Evolutionary conservation across 2,888 invertebrate genomes (phyloP).

Genomic region (Lithophane leautieri): DNA sequence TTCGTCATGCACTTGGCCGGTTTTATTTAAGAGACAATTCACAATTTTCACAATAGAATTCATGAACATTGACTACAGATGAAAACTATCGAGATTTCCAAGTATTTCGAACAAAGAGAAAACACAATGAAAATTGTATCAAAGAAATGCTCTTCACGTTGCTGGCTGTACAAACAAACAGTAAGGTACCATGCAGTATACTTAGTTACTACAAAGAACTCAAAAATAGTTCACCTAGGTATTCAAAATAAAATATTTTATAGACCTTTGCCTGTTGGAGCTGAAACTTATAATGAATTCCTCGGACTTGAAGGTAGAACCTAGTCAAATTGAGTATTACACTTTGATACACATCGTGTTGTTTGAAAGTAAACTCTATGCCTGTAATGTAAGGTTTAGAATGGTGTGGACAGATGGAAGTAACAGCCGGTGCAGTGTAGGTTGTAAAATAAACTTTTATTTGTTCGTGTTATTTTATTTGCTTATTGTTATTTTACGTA

Average conservation of each 20-base stretch:
- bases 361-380: conserved; percentile 28
- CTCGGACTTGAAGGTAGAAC: conserved; percentile 59
- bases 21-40: neutral
- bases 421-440: conserved; percentile 35
- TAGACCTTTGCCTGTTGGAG: conserved; percentile 64
- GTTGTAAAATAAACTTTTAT: conserved; percentile 47
- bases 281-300: conserved; percentile 74
- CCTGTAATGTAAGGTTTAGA: rapidly evolving
- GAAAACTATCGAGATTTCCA: conserved; percentile 1
- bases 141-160: neutral
- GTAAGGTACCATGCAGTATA: neutral
- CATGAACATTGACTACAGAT: neutral
- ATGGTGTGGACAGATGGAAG: neutral
- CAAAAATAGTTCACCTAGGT: conserved; percentile 50
- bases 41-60: neutral
- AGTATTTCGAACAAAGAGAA: neutral
- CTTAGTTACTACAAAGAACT: conserved; percentile 23
- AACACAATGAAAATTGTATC: neutral
- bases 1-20: no score
- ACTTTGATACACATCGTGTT: neutral
- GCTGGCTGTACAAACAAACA: neutral
- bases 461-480: conserved; percentile 39
- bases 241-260: conserved; percentile 62
- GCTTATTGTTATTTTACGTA: conserved; percentile 30
- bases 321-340: conserved; percentile 55